A percentile compares a stretch with the other conserved stretches of the same genome.
Evolutionary conservation across 2,888 invertebrate species (phyloP).

Genomic region (Aphodius sticticus): DNA sequence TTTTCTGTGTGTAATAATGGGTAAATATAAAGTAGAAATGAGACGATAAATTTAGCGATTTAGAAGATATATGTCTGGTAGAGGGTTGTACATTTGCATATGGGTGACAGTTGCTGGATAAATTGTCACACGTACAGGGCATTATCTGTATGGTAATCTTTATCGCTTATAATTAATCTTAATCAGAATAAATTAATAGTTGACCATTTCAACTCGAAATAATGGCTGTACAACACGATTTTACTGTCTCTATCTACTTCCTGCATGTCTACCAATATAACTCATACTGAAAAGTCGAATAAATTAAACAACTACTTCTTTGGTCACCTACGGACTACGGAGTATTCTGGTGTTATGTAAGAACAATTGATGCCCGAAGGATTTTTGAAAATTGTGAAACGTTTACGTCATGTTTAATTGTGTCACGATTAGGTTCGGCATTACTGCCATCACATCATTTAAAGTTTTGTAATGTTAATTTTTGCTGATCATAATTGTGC

Average conservation of each 20-base stretch:
- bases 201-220: not conserved
- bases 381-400: too few species aligned
- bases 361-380: too few species aligned
- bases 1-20: too few species aligned
- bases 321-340: too few species aligned
- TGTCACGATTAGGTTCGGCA: too few species aligned
- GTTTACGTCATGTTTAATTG: too few species aligned
- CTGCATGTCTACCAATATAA: not conserved
- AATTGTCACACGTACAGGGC: not conserved
- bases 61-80: not conserved
- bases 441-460: too few species aligned
- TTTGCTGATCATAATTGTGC: too few species aligned
- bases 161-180: not conserved
- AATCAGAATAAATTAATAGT: constrained; percentile 4
- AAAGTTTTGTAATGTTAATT: too few species aligned
- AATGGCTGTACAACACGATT: not conserved
- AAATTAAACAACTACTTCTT: too few species aligned
- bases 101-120: not conserved
- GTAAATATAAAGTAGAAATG: too few species aligned
- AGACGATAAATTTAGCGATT: not conserved
- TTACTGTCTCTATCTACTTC: not conserved
- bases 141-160: not conserved
- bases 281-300: not conserved
- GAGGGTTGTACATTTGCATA: constrained; percentile 4
- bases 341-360: too few species aligned